Base-by-base conservation (phyloP, 2,888 invertebrate genomes). In the Tachina lurida region DNA sequence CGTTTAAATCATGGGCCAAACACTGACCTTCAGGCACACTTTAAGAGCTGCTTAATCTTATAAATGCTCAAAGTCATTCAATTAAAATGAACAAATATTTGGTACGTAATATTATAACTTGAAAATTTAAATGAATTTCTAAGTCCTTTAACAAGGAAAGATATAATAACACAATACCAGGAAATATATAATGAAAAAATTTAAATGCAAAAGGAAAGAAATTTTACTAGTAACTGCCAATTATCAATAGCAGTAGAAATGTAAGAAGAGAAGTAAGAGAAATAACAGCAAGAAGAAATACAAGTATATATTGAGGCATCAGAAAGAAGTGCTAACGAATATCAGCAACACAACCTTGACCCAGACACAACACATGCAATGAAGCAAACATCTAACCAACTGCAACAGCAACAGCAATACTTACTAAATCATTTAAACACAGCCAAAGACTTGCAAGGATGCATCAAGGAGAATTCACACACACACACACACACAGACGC, bases 291-390 rank as follows among this genome's bases (percentile, higher is more conserved):
- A 75, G n/a, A 12, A 52, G 52, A 78, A 78, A 65, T 60, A 17
- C 58, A 67, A 54, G 52, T 60, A 4, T 31, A 31, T 31, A 39
- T 67, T 49, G 22, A 65, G 60, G 31, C 71, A 78, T 71, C 79
- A 65, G 31, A 31, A 31, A 31, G 4, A 31, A 31, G 31, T 22
- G 22, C 71, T 17, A 15, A 41, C 17, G 39, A 62, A 17, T 45
- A 79, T 63, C 77, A 76, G 47, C 70, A 54, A 22, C 65, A 80
- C 68, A 88, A 87, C 87, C 87, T 88, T 88, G 88, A 88, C 88
- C 88, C 83, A 87, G 77, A 87, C 81, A 84, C 52, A 60, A 84
- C 52, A 60, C 45, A 78, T 74, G 9, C 71, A 82, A 75, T 49
- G 71, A 52, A 68, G 45, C 80, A 80, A 58, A 58, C 70, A 65